A percentile compares a stretch with the other conserved stretches of the same genome.
phyloP scores from a whole-genome alignment of 2,888 invertebrate species.

The Dromius quadrimaculatus region DNA sequence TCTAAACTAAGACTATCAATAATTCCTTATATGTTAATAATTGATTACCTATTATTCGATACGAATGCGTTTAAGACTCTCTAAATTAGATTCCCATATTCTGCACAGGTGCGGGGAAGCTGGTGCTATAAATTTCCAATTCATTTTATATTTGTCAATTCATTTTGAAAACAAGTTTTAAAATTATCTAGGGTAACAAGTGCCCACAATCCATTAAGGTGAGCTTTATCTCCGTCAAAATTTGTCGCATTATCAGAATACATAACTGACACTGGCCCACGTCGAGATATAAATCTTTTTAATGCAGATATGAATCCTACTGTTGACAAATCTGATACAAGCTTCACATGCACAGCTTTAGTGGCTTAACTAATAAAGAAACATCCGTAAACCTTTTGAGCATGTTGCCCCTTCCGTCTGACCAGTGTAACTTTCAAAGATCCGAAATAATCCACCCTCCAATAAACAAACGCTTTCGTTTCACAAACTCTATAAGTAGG shows the following conservation, averaged over 20 bases:
- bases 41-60: too few relatives aligned
- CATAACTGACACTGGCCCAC: conserved; percentile 25
- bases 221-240: conserved; percentile 41
- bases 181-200: too few relatives aligned
- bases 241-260: conserved; percentile 39
- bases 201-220: conserved; percentile 4
- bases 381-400: conserved; percentile 5
- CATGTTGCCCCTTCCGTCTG: neutral
- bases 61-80: too few relatives aligned
- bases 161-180: too few relatives aligned
- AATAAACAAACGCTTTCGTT: conserved; percentile 37
- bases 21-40: too few relatives aligned
- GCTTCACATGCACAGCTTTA: conserved; percentile 24
- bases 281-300: conserved; percentile 45
- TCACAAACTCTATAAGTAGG: conserved; percentile 35
- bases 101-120: too few relatives aligned
- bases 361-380: neutral
- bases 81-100: too few relatives aligned
- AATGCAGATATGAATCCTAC: conserved; percentile 40
- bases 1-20: too few relatives aligned
- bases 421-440: conserved; percentile 11
- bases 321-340: conserved; percentile 27
- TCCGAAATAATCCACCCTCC: conserved; percentile 36
- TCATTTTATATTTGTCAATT: too few relatives aligned
- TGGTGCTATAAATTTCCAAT: too few relatives aligned